These are phyloP conservation scores for Etia nguti DNA, from an alignment of 2,113 vertebrate species.

Conservation along the genomic window DNA sequence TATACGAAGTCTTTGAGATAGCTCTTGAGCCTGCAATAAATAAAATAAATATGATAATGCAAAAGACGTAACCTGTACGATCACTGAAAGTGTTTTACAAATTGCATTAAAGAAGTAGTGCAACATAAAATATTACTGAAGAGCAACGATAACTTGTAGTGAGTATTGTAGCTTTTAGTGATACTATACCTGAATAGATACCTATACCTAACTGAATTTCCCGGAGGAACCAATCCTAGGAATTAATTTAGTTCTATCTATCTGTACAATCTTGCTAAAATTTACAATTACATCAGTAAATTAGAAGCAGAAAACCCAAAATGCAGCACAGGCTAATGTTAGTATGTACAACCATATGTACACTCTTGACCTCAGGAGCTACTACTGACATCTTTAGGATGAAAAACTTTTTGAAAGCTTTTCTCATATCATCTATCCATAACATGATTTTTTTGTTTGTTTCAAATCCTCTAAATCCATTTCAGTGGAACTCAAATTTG, in stretches of 20 bases:
- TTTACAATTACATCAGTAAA: neutral
- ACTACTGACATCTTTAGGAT: neutral
- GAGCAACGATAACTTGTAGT: neutral
- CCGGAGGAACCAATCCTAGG: neutral
- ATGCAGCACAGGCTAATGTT: neutral
- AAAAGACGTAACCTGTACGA: neutral
- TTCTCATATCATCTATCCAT: neutral
- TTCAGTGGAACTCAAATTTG: neutral
- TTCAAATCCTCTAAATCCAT: neutral
- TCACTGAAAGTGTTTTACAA: neutral
- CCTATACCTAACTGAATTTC: neutral
- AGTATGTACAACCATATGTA: neutral
- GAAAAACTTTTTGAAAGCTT: neutral
- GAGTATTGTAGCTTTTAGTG: neutral
- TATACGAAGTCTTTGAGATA: neutral
- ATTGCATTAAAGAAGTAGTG: neutral
- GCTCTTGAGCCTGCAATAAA: constrained; percentile 14
- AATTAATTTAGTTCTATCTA: neutral
- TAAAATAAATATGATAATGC: neutral
- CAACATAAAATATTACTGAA: neutral
- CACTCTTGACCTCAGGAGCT: neutral
- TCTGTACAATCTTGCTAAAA: neutral
- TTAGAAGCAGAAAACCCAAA: neutral
- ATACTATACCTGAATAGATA: neutral
- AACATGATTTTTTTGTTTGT: neutral